phyloP scores from a whole-genome alignment of 2,888 invertebrate species.

The Plagiodera versicolora region DNA sequence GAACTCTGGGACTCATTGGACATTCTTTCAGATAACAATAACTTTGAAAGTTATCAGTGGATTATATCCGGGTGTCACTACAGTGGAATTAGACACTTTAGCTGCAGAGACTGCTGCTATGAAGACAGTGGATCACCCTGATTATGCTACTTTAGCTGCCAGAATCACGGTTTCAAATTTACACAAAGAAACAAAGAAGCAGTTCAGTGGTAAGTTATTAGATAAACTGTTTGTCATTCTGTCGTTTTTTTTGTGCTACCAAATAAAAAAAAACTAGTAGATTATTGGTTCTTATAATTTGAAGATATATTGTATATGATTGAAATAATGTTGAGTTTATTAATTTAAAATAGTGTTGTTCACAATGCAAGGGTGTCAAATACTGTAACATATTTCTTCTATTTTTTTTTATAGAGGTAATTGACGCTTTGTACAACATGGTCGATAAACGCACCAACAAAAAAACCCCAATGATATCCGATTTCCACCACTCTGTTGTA shows the following conservation, averaged over 20 bases:
- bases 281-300: too few species aligned
- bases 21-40: constrained; percentile 57
- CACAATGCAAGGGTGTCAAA: background rate
- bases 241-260: too few species aligned
- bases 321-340: too few species aligned
- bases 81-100: constrained; percentile 95
- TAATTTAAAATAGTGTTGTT: too few species aligned
- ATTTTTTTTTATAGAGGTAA: constrained; percentile 73
- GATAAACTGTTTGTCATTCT: too few species aligned
- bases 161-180: constrained; percentile 94
- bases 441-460: constrained; percentile 72
- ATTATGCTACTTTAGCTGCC: constrained; percentile 86
- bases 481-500: constrained; percentile 78
- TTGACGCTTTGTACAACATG: constrained; percentile 81
- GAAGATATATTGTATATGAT: too few species aligned
- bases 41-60: constrained; percentile 93
- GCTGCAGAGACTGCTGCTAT: constrained; percentile 98
- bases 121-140: constrained; percentile 96
- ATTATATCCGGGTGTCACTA: constrained; percentile 95
- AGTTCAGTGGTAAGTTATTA: constrained; percentile 74
- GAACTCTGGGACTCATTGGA: background rate
- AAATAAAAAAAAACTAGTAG: too few species aligned
- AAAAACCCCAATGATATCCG: constrained; percentile 82
- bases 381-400: background rate
- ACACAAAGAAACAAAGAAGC: constrained; percentile 96